Evolutionary conservation across 2,797 vertebrate species (phyloP), one percentile per base, ranked within the genome.

Genomic region (Sebastes hubbsi): DNA sequence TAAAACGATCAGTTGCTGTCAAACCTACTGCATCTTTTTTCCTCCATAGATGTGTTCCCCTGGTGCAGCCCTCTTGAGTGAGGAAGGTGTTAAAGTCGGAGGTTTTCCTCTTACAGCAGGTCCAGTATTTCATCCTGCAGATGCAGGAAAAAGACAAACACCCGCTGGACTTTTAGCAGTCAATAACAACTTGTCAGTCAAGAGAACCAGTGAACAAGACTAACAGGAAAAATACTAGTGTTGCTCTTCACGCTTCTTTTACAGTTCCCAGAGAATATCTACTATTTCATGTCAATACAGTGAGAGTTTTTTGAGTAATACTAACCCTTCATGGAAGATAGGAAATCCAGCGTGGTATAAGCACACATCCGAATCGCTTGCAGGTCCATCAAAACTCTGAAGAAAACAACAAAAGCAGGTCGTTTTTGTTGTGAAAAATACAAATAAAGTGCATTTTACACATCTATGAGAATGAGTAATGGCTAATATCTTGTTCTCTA

Each of bases 41-140:
- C 91, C 93, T 96, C 99, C 99, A 99, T 32, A 96, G 4, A 5
- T 99, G 99, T 5, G 93, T 87, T 79, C 97, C 98, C 69, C 91
- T 97, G 68, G 96, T 93, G 82, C 99, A 99, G 81, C 98, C 98
- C 83, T 97, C 97, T 89, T 98, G 98, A 88, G 98, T 96, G 87
- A 99, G 97, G 93, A 99, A 99, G 2, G 98, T 97, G 92, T 99
- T 97, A 91, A 99, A 99, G 93, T 99, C 99, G 0, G 97, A 99
- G 2, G 99, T 99, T 98, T 98, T 99, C 90, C 96, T 97, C 91
- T 96, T 99, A 91, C 98, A 99, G 92, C 98, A 99, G 93, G 96
- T 99, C 98, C 98, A 99, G 87, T 99, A 99, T 94, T 99, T 99
- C 98, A 99, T 99, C 93, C 99, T 99, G 87, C 9, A 78, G 75